Evolutionary conservation across 2,888 invertebrate species (phyloP).

Genomic region (Agrotis puta): DNA sequence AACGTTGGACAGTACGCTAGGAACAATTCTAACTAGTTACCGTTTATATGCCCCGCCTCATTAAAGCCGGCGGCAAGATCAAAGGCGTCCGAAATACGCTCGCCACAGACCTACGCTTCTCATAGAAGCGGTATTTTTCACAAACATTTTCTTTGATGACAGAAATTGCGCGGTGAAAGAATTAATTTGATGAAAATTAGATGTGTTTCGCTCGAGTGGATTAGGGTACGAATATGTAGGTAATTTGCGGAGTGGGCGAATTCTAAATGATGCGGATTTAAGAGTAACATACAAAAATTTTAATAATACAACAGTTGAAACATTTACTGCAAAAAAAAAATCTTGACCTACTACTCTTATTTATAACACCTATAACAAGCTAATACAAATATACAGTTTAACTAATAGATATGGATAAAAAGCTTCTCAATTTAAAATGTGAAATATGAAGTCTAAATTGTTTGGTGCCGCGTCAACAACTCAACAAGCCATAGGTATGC

Average conservation of each 20-base stretch:
- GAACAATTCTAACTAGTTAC: slow-evolving; percentile 87
- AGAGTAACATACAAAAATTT: slow-evolving; percentile 14
- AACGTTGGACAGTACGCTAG: slow-evolving; percentile 77
- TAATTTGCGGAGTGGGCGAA: slow-evolving; percentile 46
- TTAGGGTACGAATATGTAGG: slow-evolving; percentile 23
- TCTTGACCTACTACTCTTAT: not conserved
- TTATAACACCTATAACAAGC: slow-evolving; percentile 1
- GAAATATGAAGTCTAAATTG: slow-evolving; percentile 16
- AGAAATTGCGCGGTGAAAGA: slow-evolving; percentile 55
- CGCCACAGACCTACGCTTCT: slow-evolving; percentile 77
- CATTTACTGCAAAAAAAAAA: not conserved
- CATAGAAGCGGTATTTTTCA: slow-evolving; percentile 74
- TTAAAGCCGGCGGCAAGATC: slow-evolving; percentile 91
- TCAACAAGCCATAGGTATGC: slow-evolving; percentile 32
- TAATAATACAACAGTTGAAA: slow-evolving; percentile 27
- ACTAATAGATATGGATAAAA: slow-evolving; percentile 10
- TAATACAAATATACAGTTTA: not conserved
- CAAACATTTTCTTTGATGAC: slow-evolving; percentile 59
- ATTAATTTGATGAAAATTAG: slow-evolving; percentile 61
- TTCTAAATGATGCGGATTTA: slow-evolving; percentile 28
- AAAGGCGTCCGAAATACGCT: slow-evolving; percentile 91
- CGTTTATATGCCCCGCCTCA: slow-evolving; percentile 86
- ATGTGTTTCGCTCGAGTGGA: slow-evolving; percentile 44
- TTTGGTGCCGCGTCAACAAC: slow-evolving; percentile 40
- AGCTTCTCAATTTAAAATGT: not conserved